phyloP scores from a whole-genome alignment of 1,140 invertebrate genomes.

The Brachionus koreanus region DNA sequence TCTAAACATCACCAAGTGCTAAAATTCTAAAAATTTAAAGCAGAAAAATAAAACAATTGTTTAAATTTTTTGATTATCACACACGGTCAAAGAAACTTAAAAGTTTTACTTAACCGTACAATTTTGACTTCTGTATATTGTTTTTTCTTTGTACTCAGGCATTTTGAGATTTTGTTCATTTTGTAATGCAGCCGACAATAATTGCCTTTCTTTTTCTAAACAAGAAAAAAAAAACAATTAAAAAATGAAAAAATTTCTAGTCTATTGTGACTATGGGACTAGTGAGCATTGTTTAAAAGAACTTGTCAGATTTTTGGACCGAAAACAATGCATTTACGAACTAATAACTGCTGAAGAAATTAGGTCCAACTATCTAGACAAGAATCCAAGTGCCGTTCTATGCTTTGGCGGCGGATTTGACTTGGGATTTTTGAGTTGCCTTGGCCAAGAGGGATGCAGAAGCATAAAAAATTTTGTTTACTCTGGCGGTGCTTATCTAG shows the following conservation, averaged over 20 bases:
- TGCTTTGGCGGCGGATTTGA: slow-evolving; percentile 57
- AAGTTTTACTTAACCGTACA: not conserved
- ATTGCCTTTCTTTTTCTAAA: slow-evolving; percentile 19
- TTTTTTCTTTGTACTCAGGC: slow-evolving; percentile 16
- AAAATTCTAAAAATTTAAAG: no score
- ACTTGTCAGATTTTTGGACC: not conserved
- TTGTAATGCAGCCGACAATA: slow-evolving; percentile 10
- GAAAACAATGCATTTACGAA: not conserved
- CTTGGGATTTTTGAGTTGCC: slow-evolving; percentile 50
- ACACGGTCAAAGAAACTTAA: not conserved
- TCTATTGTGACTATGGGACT: slow-evolving; percentile 17
- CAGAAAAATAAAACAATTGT: no score
- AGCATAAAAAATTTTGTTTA: slow-evolving; percentile 51
- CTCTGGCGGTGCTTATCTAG: slow-evolving; percentile 52
- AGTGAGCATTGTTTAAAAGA: not conserved
- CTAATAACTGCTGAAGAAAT: not conserved
- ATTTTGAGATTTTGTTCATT: slow-evolving; percentile 8
- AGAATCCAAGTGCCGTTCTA: slow-evolving; percentile 46
- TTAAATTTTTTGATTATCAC: not conserved
- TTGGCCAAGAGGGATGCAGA: slow-evolving; percentile 48
- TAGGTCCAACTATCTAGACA: not conserved
- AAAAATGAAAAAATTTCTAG: slow-evolving; percentile 1
- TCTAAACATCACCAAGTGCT: no score
- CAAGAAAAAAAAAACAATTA: not conserved
- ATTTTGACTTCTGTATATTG: slow-evolving; percentile 22